Conservation (phyloP, 1,140 invertebrate genomes). For the Macrocentrus cingulum region DNA sequence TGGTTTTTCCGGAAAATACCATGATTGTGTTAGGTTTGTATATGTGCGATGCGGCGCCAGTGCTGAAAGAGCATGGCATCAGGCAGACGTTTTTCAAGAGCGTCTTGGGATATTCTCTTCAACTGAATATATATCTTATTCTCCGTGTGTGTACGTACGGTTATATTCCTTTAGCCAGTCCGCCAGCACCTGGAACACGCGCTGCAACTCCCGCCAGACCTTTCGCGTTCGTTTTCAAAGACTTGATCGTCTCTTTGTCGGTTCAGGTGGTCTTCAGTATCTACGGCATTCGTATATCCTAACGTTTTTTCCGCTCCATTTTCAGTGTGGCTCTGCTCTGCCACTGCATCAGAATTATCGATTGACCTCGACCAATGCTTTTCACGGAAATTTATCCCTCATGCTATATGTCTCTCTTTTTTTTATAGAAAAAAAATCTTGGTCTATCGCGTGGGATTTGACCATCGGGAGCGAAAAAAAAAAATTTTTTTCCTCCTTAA, state of each 20-base stretch:
- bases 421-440: too few species aligned
- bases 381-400: too few species aligned
- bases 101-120: conserved; percentile 19
- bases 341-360: conserved; percentile 11
- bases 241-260: conserved; percentile 23
- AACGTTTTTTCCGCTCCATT: conserved; percentile 30
- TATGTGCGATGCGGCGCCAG: background rate
- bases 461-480: too few species aligned
- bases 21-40: conserved; percentile 12
- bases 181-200: conserved; percentile 26
- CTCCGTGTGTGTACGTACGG: too few species aligned
- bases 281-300: conserved; percentile 21
- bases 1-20: conserved; percentile 12
- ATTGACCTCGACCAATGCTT: too few species aligned
- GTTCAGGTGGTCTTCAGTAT: conserved; percentile 31
- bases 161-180: conserved; percentile 17
- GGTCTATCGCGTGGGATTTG: too few species aligned
- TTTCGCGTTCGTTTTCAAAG: conserved; percentile 27
- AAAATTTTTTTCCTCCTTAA: too few species aligned
- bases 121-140: too few species aligned
- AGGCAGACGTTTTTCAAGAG: conserved; percentile 25
- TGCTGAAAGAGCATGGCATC: too few species aligned
- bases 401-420: background rate
- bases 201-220: conserved; percentile 27
- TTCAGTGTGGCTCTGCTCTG: conserved; percentile 18